These are phyloP conservation scores for Calliphora vicina DNA, from an alignment of 1,140 invertebrate species.

Conservation along the genomic window DNA sequence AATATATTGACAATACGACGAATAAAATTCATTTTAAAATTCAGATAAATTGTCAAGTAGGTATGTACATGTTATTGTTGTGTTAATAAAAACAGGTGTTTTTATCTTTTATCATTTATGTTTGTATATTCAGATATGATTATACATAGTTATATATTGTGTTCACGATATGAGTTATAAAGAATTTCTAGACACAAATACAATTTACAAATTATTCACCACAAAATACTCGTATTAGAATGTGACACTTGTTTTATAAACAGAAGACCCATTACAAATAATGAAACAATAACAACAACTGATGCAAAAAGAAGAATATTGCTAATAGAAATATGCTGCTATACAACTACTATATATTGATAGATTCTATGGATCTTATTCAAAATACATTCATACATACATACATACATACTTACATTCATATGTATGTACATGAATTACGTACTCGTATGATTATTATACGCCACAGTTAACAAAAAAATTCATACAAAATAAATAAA, in stretches of 20 bases:
- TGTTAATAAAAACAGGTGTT: neutral
- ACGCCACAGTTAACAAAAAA: neutral
- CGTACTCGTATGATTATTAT: neutral
- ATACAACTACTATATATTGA: neutral
- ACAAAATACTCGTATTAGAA: neutral
- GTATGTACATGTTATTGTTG: neutral
- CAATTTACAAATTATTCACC: neutral
- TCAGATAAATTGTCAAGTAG: no score
- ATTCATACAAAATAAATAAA: neutral
- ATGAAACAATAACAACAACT: neutral
- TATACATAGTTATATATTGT: neutral
- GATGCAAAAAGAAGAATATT: neutral
- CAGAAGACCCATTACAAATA: neutral
- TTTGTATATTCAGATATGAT: neutral
- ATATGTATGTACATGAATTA: neutral
- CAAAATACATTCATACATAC: no score
- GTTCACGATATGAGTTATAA: neutral
- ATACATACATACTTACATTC: neutral
- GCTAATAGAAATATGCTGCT: neutral
- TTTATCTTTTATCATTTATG: neutral
- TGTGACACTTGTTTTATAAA: neutral
- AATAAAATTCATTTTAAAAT: no score
- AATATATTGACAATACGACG: neutral
- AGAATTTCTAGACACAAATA: neutral
- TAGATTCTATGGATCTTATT: no score